Percentiles rank a stretch among this genome's conserved stretches.
Evolutionary conservation across 2,797 vertebrate species (phyloP).

Genomic region (Ciconia nigra): DNA sequence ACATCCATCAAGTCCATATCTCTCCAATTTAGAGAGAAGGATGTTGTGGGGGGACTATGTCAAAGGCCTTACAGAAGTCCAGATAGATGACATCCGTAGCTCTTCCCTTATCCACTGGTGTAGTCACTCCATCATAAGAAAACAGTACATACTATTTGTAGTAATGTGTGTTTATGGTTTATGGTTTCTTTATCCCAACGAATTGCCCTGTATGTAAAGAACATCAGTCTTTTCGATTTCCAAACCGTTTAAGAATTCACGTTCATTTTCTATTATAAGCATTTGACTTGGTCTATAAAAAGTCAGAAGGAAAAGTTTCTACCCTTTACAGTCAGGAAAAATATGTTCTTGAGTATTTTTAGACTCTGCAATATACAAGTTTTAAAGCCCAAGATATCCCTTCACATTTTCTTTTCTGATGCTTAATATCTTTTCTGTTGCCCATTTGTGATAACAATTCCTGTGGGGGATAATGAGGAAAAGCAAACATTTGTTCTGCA

Average conservation of each 20-base stretch:
- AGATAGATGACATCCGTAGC: too few species aligned
- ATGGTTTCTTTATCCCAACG: neutral
- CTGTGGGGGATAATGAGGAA: neutral
- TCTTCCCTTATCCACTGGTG: too few species aligned
- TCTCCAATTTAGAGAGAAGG: too few species aligned
- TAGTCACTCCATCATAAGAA: neutral
- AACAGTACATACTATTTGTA: neutral
- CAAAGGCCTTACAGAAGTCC: too few species aligned
- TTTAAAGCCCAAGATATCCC: neutral
- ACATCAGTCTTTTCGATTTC: slow-evolving; percentile 12
- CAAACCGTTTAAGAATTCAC: neutral
- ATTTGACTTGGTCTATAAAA: neutral
- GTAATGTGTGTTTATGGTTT: neutral
- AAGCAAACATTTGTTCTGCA: neutral
- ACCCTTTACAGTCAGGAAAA: neutral
- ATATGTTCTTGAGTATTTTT: neutral
- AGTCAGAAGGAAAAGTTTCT: neutral
- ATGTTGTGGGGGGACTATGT: too few species aligned
- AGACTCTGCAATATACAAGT: neutral
- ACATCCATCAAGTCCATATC: too few species aligned
- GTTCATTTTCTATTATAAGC: neutral
- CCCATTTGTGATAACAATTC: neutral
- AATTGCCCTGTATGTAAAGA: neutral
- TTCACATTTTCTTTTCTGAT: neutral
- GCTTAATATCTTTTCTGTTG: neutral